phyloP scores from a whole-genome alignment of 1,140 invertebrate species.

The Drosophila sp. region DNA sequence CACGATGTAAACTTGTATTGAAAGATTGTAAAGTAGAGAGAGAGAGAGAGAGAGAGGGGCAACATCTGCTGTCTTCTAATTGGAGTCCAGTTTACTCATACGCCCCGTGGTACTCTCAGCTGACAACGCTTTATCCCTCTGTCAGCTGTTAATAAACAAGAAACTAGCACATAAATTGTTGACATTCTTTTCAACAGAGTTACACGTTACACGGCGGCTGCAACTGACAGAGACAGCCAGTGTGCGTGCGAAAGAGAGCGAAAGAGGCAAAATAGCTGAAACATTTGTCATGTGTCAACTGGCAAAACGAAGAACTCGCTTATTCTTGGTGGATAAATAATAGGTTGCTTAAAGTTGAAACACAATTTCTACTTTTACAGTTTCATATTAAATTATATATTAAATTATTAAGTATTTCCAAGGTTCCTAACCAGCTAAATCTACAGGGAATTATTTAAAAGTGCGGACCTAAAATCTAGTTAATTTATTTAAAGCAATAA shows the following conservation, averaged over 20 bases:
- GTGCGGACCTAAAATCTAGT: no score
- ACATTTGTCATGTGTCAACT: slow-evolving; percentile 46
- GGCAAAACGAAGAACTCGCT: slow-evolving; percentile 17
- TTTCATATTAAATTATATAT: no score
- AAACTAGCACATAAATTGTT: slow-evolving; percentile 52
- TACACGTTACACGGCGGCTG: slow-evolving; percentile 39
- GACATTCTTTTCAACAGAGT: slow-evolving; percentile 53
- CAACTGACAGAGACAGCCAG: slow-evolving; percentile 4
- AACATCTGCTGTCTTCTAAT: slow-evolving; percentile 51
- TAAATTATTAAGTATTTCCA: no score
- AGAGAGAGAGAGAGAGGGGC: background rate
- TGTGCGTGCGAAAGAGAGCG: background rate
- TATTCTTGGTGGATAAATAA: slow-evolving; percentile 25
- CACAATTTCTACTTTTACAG: no score
- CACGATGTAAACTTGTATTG: background rate
- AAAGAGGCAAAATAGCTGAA: background rate
- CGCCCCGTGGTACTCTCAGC: slow-evolving; percentile 36
- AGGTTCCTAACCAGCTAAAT: no score
- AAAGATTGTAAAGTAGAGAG: background rate
- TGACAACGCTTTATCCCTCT: slow-evolving; percentile 47
- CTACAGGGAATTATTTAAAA: no score
- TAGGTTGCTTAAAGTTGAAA: background rate
- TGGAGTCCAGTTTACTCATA: slow-evolving; percentile 48
- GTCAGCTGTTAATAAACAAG: slow-evolving; percentile 61
- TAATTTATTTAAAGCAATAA: no score